Conservation (phyloP, 2,113 vertebrate genomes). For the Poeciliopsis retropinna region DNA sequence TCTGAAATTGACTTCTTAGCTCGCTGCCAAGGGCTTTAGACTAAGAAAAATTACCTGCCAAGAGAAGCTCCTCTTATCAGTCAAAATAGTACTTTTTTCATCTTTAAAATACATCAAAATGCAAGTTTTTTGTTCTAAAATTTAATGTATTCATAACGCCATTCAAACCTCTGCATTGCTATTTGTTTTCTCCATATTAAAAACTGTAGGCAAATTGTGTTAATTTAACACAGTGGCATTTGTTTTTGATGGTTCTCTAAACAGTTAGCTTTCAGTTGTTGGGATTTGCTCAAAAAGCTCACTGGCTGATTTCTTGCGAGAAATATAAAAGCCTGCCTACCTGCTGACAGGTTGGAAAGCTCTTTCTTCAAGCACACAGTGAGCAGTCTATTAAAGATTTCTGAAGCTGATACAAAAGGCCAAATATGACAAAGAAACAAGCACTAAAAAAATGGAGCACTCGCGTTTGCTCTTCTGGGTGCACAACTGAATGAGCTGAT, state of each 20-base stretch:
- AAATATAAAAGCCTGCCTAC: constrained; percentile 14
- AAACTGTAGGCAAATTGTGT: neutral
- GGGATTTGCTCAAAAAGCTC: constrained; percentile 34
- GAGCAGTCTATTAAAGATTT: constrained; percentile 36
- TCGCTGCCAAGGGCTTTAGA: constrained; percentile 47
- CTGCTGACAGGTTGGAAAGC: constrained; percentile 21
- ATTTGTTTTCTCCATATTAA: constrained; percentile 6
- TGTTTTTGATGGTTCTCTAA: constrained; percentile 19
- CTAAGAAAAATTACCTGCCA: constrained; percentile 63
- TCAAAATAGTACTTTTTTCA: constrained; percentile 36
- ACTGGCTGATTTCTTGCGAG: constrained; percentile 28
- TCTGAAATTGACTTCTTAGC: constrained; percentile 58
- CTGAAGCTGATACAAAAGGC: constrained; percentile 40
- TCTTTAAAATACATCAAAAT: constrained; percentile 24
- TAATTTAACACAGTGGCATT: constrained; percentile 17
- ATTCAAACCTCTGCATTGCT: constrained; percentile 14
- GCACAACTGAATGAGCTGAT: neutral
- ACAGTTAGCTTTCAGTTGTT: constrained; percentile 38
- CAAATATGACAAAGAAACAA: neutral
- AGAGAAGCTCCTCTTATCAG: constrained; percentile 53
- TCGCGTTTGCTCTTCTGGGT: neutral
- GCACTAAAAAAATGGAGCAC: constrained; percentile 4
- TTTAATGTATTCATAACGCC: constrained; percentile 17
- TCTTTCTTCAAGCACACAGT: constrained; percentile 10
- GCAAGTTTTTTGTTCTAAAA: neutral